A percentile compares a stretch with the other conserved stretches of the same genome.
phyloP scores from a whole-genome alignment of 2,888 invertebrate species.

The Oligia latruncula region DNA sequence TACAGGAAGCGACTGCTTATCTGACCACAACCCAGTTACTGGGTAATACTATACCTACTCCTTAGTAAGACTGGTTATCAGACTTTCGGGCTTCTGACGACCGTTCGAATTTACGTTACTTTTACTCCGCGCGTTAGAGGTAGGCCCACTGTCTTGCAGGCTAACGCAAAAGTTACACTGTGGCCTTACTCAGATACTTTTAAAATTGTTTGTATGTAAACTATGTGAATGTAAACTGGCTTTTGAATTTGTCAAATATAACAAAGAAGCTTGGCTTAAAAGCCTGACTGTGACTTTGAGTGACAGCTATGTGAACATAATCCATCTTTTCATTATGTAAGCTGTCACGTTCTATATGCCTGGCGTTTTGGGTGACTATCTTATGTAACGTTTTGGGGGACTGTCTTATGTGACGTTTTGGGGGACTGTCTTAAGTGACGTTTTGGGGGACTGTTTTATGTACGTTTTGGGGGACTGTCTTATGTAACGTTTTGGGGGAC shows the following conservation, averaged over 20 bases:
- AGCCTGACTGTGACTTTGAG: no score
- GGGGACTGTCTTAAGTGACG: background rate
- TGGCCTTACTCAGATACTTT: background rate
- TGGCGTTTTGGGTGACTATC: background rate
- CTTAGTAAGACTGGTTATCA: no score
- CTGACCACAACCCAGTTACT: no score
- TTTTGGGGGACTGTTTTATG: background rate
- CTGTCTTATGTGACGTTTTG: background rate
- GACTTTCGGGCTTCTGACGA: no score
- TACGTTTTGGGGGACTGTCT: background rate
- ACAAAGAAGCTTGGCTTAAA: no score
- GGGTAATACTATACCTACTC: no score
- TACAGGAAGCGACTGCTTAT: no score
- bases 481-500: no score
- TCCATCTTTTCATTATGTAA: no score
- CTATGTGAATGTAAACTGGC: background rate
- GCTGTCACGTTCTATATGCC: no score
- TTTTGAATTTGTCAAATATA: background rate
- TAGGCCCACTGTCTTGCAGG: background rate
- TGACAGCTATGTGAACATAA: no score
- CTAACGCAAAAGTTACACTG: background rate
- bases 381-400: no score
- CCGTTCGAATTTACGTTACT: background rate
- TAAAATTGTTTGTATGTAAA: background rate
- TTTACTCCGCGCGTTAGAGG: background rate